phyloP scores from a whole-genome alignment of 2,888 invertebrate species.

The Lysandra bellargus region DNA sequence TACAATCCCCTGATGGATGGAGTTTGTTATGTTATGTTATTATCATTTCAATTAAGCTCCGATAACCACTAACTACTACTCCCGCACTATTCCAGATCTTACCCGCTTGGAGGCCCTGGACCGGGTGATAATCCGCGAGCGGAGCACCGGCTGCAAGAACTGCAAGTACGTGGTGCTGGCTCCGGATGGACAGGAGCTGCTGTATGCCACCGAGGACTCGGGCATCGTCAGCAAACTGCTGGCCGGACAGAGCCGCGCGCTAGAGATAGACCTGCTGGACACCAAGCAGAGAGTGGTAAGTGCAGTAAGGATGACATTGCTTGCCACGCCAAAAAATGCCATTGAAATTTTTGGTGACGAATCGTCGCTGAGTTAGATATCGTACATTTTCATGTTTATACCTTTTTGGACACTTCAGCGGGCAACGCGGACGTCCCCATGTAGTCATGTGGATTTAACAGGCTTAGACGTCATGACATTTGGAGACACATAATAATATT shows the following conservation, averaged over 20 bases:
- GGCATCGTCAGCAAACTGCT: slow-evolving; percentile 47
- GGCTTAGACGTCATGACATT: too few species aligned
- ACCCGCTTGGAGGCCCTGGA: slow-evolving; percentile 44
- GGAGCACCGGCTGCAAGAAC: slow-evolving; percentile 45
- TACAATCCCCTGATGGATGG: too few species aligned
- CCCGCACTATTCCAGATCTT: slow-evolving; percentile 44
- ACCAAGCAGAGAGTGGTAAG: slow-evolving; percentile 49
- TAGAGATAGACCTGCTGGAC: slow-evolving; percentile 53
- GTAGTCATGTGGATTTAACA: too few species aligned
- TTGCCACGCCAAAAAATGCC: too few species aligned
- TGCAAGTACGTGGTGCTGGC: slow-evolving; percentile 52
- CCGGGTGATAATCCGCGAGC: slow-evolving; percentile 49
- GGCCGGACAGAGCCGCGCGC: slow-evolving; percentile 48
- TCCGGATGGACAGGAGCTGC: slow-evolving; percentile 45
- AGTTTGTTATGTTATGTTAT: too few species aligned
- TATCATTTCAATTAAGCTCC: too few species aligned
- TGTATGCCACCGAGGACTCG: slow-evolving; percentile 52
- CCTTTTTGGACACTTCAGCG: too few species aligned
- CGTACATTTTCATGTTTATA: too few species aligned
- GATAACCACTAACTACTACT: neutral
- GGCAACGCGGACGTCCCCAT: too few species aligned
- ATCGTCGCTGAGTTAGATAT: too few species aligned
- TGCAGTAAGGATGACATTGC: neutral
- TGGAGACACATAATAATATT: too few species aligned
- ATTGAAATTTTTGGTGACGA: too few species aligned